Base-by-base conservation (phyloP, 2,113 vertebrate genomes). In the Hemibagrus wyckioides region DNA sequence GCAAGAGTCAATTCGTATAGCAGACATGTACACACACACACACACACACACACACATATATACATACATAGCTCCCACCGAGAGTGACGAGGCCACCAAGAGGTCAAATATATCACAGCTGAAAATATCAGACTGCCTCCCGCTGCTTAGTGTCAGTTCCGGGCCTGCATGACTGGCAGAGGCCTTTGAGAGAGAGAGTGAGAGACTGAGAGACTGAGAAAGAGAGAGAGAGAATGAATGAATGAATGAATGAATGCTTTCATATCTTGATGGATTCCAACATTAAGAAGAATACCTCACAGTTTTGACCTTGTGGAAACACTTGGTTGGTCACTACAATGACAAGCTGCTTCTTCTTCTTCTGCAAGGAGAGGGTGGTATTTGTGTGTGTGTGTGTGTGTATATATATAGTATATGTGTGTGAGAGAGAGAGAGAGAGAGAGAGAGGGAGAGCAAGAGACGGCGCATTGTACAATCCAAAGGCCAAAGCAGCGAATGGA, bases 111-210 rank as follows among this genome's bases (percentile, higher is more conserved):
- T 86, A 81, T 88, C 81, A 88, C 25, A 69, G 86, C 86, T 88
- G 84, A 90, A 90, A 90, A 90, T 90, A 90, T 90, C 89, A 84
- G 80, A 30, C 86, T 54, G 65, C 41, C 82, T 84, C 44, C 50
- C 56, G 50, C 87, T 90, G 89, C 85, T 88, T 85, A 86, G 81
- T 65, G 88, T 87, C 83, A 90, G 89, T 75, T 80, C 71, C 41
- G 50, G 65, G 39, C 39, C 39, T 59, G 36, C 9, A 65, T 90
- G 89, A 90, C 69, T 90, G 86, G 80, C 89, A 88, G 86, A 90
- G 80, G 83, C 63, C 83, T 90, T 88, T 90, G 83, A 11, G 71
- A 13, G 36, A 39, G 67, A 23, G 36, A 39, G 39, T 13, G 39
- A 25, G 71, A 21, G 39, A 36, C 36, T 41, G 36, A 73, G 69